phyloP scores from a whole-genome alignment of 2,113 vertebrate genomes.

The Sinocyclocheilus grahami region DNA sequence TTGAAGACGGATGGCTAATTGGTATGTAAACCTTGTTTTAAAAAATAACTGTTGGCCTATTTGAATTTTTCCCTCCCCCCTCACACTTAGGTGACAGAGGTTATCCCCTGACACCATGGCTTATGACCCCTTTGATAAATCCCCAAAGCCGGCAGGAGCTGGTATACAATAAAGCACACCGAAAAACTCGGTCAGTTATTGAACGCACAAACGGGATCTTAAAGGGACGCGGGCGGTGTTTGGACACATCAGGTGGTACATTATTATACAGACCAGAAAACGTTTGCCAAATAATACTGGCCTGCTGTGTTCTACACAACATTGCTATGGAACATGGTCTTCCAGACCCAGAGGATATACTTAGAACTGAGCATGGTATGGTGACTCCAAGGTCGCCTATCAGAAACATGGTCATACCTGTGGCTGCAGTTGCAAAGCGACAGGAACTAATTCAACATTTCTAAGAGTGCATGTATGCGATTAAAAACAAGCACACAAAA shows the following conservation, averaged over 20 bases:
- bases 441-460: slow-evolving; percentile 26
- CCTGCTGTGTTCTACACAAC: slow-evolving; percentile 9
- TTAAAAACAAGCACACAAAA: too few relatives aligned
- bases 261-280: background rate
- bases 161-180: background rate
- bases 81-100: background rate
- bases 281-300: background rate
- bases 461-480: background rate
- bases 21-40: background rate
- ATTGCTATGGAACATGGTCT: slow-evolving; percentile 15
- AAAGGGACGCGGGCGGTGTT: background rate
- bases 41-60: too few relatives aligned
- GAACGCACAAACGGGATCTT: background rate
- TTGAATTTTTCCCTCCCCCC: background rate
- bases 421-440: background rate
- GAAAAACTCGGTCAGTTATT: background rate
- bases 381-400: background rate
- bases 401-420: background rate
- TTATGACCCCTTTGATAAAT: slow-evolving; percentile 1
- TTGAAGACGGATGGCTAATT: background rate
- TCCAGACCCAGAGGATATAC: background rate
- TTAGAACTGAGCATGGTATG: background rate
- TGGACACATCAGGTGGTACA: slow-evolving; percentile 15
- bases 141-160: background rate
- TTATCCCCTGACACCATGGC: background rate